Percentiles rank a stretch among this genome's conserved stretches.
Evolutionary conservation across 2,113 vertebrate species (phyloP).

Genomic region (Cyprinodon variegatus): DNA sequence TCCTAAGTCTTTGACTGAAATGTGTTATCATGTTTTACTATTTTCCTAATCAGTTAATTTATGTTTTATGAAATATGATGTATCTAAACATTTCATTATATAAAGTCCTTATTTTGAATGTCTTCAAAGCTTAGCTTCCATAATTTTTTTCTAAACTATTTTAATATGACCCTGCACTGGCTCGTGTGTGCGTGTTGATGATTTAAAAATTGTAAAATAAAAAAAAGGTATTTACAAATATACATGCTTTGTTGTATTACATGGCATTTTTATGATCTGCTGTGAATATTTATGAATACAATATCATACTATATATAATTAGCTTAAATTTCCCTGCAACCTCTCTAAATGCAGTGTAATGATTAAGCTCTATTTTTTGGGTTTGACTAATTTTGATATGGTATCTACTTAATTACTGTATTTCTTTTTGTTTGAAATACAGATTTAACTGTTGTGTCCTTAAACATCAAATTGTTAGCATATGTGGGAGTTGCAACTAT

Average conservation of each 20-base stretch:
- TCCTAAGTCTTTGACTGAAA: not conserved
- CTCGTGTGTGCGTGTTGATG: not conserved
- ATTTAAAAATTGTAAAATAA: not conserved
- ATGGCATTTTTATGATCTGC: not conserved
- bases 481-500: not conserved
- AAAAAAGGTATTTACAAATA: not conserved
- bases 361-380: not conserved
- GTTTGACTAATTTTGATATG: not conserved
- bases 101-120: conserved; percentile 35
- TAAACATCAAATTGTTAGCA: no score
- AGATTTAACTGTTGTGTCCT: no score
- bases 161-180: conserved; percentile 13
- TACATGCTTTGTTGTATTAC: not conserved
- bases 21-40: no score
- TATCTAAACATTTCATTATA: conserved; percentile 1
- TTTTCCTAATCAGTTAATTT: not conserved
- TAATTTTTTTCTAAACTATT: not conserved
- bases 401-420: no score
- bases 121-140: not conserved
- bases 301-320: not conserved
- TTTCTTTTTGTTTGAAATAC: no score
- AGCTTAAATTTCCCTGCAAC: not conserved
- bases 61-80: not conserved
- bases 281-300: no score
- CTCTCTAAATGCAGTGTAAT: not conserved